Percentiles rank a stretch among this genome's conserved stretches.
Evolutionary conservation across 2,888 invertebrate genomes (phyloP).

Genomic region (Leuctra nigra): DNA sequence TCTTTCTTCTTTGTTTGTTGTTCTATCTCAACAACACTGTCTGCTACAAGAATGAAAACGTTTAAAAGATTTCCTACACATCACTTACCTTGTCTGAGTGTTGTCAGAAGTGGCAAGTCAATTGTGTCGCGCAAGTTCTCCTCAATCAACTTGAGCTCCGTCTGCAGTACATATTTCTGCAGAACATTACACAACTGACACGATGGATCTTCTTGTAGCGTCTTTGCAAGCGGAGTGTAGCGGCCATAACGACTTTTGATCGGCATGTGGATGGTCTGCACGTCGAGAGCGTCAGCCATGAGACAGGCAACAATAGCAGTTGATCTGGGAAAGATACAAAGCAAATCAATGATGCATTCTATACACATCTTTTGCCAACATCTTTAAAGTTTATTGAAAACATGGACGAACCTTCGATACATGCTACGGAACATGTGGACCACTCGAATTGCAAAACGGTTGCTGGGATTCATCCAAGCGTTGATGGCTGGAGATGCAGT

Average conservation of each 20-base stretch:
- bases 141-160: constrained; percentile 60
- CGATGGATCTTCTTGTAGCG: constrained; percentile 91
- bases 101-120: constrained; percentile 81
- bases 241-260: constrained; percentile 72
- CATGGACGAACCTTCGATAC: too few species aligned
- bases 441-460: constrained; percentile 78
- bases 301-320: constrained; percentile 87
- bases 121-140: constrained; percentile 69
- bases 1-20: too few species aligned
- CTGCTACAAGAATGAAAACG: too few species aligned
- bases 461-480: constrained; percentile 96
- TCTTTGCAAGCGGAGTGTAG: constrained; percentile 79
- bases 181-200: constrained; percentile 88
- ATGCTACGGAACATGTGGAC: constrained; percentile 73
- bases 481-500: constrained; percentile 95
- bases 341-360: too few species aligned
- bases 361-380: too few species aligned
- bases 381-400: too few species aligned
- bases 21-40: too few species aligned
- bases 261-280: constrained; percentile 73
- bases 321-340: too few species aligned
- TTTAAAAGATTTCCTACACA: too few species aligned
- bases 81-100: constrained; percentile 83
- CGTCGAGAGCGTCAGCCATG: constrained; percentile 91
- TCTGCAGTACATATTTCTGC: constrained; percentile 73